A percentile compares a stretch with the other conserved stretches of the same genome.
These are phyloP conservation scores for Gymnothorax javanicus DNA, from an alignment of 2,797 vertebrate species.

Conservation along the genomic window DNA sequence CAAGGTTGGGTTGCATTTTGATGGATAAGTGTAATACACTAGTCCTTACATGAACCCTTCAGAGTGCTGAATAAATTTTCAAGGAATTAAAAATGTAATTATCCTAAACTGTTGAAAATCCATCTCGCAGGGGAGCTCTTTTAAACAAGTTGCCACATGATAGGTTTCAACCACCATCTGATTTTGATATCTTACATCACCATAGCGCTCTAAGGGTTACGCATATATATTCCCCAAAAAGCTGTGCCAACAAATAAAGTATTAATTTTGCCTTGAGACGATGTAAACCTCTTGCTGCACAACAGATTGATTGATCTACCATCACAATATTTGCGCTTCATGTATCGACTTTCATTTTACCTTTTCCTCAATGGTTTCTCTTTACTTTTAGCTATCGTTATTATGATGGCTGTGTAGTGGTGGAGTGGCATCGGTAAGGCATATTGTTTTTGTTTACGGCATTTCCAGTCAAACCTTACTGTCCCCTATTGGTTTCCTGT, in stretches of 20 bases:
- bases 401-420: slow-evolving; percentile 73
- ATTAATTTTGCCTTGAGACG: not conserved
- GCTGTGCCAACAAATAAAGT: too few relatives aligned
- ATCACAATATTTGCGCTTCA: slow-evolving; percentile 29
- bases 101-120: too few relatives aligned
- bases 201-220: too few relatives aligned
- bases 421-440: slow-evolving; percentile 75
- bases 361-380: slow-evolving; percentile 48
- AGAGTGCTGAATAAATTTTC: too few relatives aligned
- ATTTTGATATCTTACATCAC: too few relatives aligned
- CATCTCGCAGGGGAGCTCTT: too few relatives aligned
- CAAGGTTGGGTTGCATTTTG: not conserved
- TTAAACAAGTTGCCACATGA: too few relatives aligned
- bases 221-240: not conserved
- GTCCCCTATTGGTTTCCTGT: not conserved
- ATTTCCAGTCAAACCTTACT: slow-evolving; percentile 36
- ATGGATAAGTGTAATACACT: not conserved
- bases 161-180: too few relatives aligned
- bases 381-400: slow-evolving; percentile 67
- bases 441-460: slow-evolving; percentile 60
- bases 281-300: not conserved
- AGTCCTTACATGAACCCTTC: not conserved
- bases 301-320: not conserved
- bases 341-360: slow-evolving; percentile 34
- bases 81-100: too few relatives aligned